phyloP scores from a whole-genome alignment of 30 jellyfish, hydroid and myxozoan genomes.

The Sanderia malayensis region DNA sequence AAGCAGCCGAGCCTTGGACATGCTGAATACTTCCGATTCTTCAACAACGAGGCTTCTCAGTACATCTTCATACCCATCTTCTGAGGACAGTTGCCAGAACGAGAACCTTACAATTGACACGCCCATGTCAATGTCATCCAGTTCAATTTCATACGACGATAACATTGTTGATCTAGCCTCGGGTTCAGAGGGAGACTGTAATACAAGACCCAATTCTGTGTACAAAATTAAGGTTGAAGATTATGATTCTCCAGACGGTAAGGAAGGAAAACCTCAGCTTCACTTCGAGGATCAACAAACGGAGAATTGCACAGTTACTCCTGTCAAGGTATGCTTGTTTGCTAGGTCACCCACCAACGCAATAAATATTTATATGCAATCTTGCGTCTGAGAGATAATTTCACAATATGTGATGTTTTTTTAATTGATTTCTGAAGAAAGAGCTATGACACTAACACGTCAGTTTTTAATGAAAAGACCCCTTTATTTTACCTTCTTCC shows the following conservation, averaged over 20 bases:
- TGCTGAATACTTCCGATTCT: neutral
- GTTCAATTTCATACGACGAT: slow-evolving; percentile 48
- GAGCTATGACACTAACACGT: no score
- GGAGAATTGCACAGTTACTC: neutral
- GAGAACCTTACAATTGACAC: neutral
- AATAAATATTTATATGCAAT: no score
- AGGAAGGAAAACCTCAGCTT: neutral
- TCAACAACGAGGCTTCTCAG: neutral
- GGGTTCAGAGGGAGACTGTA: slow-evolving; percentile 50
- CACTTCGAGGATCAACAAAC: neutral
- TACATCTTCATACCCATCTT: neutral
- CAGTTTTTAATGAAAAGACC: no score
- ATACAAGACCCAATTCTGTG: slow-evolving; percentile 43
- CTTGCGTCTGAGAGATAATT: no score
- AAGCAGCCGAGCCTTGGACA: slow-evolving; percentile 5
- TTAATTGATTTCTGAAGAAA: no score
- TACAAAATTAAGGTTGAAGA: slow-evolving; percentile 23
- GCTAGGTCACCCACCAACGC: no score
- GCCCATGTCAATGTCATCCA: slow-evolving; percentile 28
- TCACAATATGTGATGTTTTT: no score
- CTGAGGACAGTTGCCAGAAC: neutral
- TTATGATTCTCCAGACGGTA: slow-evolving; percentile 20
- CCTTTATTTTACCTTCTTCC: no score
- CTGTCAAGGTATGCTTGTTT: neutral
- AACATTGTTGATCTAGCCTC: slow-evolving; percentile 44